Base-by-base conservation (phyloP, 30 jellyfish, hydroid and myxozoan genomes). In the Euphysa ruthae region DNA sequence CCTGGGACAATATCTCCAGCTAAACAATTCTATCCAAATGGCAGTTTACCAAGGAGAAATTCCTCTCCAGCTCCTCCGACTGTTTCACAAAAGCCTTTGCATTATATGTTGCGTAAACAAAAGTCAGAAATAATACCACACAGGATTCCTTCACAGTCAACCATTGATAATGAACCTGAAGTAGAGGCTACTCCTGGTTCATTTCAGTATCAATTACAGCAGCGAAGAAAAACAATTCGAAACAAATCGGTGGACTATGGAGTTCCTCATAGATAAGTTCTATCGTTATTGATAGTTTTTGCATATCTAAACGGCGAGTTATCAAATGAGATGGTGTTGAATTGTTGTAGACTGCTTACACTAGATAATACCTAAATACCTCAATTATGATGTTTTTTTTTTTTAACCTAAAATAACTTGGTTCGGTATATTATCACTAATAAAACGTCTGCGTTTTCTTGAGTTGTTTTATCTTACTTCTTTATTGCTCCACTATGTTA, bases 141-240 rank as follows among this genome's bases (percentile, higher is more conserved):
- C 28, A 25, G 43, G 8, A 58, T n/a, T 14, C 74, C 74, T 1
- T 26, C 35, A 4, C 68, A 35, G 34, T 63, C 43, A 5, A 63
- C 94, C 15, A 63, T 75, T 0, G 95, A 84, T 56, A 83, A 85
- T 43, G 94, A 78, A 12, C 75, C 92, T 72, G 94, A 83, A 19
- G 81, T 32, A 5, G n/a, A n/a, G n/a, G 96, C 91, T n/a, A 29
- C 42, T 13, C 96, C 96, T 4, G 96, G 96, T 16, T 77, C 93
- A 1, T 85, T 85, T 60, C 58, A 68, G 46, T 93, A 65, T 20
- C 82, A 75, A 25, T 63, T 85, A 55, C 93, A 85, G 33, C 79
- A 65, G 21, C 75, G 92, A 52, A 56, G 96, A 49, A 32, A 61
- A 33, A 4, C 20, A 4, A 68, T 68, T 6, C 77, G 80, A 16